Evolutionary conservation across 2,113 vertebrate genomes (phyloP).

Genomic region (Bos javanicus): DNA sequence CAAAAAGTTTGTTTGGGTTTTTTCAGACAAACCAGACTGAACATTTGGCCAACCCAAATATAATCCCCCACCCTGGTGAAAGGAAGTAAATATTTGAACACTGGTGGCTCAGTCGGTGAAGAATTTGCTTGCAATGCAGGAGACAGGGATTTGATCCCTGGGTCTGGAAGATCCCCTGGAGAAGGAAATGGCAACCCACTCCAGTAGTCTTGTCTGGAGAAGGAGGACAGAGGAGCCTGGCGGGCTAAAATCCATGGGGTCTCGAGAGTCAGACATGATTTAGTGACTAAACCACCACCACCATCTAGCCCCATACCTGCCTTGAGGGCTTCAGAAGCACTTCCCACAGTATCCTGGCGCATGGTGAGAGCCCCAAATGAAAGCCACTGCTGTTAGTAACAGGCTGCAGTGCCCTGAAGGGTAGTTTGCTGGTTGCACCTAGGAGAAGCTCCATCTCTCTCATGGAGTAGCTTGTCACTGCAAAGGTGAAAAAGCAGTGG

Average conservation of each 20-base stretch:
- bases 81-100: not conserved
- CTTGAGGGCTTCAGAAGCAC: not conserved
- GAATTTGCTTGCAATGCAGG: not conserved
- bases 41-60: not conserved
- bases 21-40: not conserved
- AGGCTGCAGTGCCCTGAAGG: not conserved
- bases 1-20: not conserved
- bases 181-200: not conserved
- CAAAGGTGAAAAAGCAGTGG: not conserved
- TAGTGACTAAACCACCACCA: accelerated
- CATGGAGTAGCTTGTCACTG: not conserved
- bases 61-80: not conserved
- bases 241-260: not conserved
- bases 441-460: not conserved
- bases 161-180: not conserved
- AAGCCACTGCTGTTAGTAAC: not conserved
- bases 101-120: not conserved
- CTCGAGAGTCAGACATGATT: not conserved
- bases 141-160: not conserved
- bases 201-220: not conserved
- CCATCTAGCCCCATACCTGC: accelerated
- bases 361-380: not conserved
- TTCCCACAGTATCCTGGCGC: not conserved
- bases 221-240: not conserved
- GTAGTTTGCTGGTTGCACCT: not conserved